Evolutionary conservation across 2,113 vertebrate species (phyloP).

Genomic region (Sula dactylatra): DNA sequence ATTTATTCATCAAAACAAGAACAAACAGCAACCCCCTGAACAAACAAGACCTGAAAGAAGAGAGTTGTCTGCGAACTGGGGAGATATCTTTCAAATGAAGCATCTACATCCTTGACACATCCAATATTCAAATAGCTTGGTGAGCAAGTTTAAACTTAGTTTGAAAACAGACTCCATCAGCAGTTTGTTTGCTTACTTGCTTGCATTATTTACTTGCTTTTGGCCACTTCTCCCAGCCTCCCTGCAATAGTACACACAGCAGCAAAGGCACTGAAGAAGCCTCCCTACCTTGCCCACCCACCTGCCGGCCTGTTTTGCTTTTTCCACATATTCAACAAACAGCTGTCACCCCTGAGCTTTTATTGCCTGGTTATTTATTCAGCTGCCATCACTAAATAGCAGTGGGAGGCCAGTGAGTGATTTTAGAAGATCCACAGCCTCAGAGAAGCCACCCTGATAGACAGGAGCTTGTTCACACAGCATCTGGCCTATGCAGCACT

Average conservation of each 20-base stretch:
- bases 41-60: not conserved
- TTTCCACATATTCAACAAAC: constrained; percentile 11
- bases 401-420: not conserved
- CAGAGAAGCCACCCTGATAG: not conserved
- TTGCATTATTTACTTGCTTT: not conserved
- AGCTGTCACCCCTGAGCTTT: constrained; percentile 46
- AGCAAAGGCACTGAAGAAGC: not conserved
- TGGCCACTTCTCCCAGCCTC: not conserved
- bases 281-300: constrained; percentile 15
- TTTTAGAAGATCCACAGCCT: constrained; percentile 17
- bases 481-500: not conserved
- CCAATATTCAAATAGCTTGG: constrained; percentile 19
- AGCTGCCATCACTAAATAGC: constrained; percentile 39
- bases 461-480: not conserved
- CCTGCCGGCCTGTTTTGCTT: not conserved
- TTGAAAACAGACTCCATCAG: constrained; percentile 19
- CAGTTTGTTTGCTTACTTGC: not conserved
- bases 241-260: not conserved
- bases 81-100: not conserved
- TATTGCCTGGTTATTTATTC: constrained; percentile 53
- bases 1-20: constrained; percentile 8
- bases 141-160: constrained; percentile 28
- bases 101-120: not conserved
- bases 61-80: not conserved
- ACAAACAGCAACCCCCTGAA: not conserved